A percentile compares a stretch with the other conserved stretches of the same genome.
Conservation (phyloP, 2,888 invertebrate genomes). For the Euplagia quadripunctaria region DNA sequence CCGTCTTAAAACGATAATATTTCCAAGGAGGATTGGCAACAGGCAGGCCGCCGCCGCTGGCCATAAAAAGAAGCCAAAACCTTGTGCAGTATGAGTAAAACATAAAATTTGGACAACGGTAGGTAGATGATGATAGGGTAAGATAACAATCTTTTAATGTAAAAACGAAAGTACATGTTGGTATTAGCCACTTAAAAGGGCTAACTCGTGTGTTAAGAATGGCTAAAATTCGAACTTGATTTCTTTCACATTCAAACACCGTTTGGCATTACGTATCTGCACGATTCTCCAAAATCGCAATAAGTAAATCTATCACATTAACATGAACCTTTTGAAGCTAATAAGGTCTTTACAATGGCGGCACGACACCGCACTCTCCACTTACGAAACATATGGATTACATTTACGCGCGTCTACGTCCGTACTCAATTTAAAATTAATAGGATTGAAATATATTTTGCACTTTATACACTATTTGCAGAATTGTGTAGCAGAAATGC, state of each 20-base stretch:
- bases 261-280: conserved; percentile 29
- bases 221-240: background rate
- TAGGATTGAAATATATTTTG: conserved; percentile 35
- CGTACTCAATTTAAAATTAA: conserved; percentile 43
- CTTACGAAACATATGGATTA: conserved; percentile 52
- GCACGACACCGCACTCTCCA: conserved; percentile 51
- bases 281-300: conserved; percentile 70
- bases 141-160: too few relatives aligned
- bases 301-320: conserved; percentile 70
- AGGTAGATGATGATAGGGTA: too few relatives aligned
- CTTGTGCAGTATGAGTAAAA: too few relatives aligned
- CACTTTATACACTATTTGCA: conserved; percentile 16
- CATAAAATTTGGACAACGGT: too few relatives aligned
- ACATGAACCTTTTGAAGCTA: conserved; percentile 68
- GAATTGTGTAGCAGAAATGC: background rate
- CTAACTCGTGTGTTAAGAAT: background rate
- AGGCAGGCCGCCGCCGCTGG: too few relatives aligned
- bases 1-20: too few relatives aligned
- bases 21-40: too few relatives aligned
- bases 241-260: background rate
- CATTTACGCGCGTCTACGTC: conserved; percentile 41
- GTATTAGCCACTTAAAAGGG: background rate
- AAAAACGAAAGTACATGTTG: too few relatives aligned
- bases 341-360: conserved; percentile 71
- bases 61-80: too few relatives aligned